These are phyloP conservation scores for Hipposideros armiger DNA, from an alignment of 2,113 vertebrate species.

Conservation along the genomic window DNA sequence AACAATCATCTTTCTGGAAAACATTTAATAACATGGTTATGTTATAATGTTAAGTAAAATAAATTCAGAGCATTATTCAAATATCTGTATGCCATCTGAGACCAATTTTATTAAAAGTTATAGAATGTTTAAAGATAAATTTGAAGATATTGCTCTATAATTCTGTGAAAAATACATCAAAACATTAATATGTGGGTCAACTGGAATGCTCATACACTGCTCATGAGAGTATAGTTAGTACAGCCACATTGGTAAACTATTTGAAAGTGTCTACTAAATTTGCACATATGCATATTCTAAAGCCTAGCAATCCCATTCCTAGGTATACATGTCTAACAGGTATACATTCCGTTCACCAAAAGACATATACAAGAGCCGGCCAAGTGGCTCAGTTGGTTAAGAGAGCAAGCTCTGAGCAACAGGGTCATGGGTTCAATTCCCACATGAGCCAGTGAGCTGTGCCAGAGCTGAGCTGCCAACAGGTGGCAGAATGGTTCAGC, in stretches of 20 bases:
- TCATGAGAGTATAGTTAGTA: not conserved
- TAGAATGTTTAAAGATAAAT: not conserved
- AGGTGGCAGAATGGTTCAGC: too few species aligned
- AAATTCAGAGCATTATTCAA: not conserved
- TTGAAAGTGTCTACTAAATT: not conserved
- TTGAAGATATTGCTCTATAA: not conserved
- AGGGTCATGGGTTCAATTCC: too few species aligned
- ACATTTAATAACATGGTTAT: not conserved
- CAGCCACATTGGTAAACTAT: not conserved
- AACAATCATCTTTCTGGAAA: not conserved
- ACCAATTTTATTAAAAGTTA: not conserved
- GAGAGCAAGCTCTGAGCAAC: too few species aligned
- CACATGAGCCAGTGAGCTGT: too few species aligned
- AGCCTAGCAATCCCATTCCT: not conserved
- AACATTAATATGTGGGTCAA: not conserved
- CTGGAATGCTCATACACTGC: not conserved
- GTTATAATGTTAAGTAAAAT: not conserved
- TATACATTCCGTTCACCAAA: not conserved
- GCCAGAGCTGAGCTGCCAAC: too few species aligned
- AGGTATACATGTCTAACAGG: not conserved
- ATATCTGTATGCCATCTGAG: not conserved
- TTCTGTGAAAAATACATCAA: not conserved
- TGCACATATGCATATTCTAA: not conserved
- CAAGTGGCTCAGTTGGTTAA: too few species aligned
- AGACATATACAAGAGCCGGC: not conserved